phyloP scores from a whole-genome alignment of 2,888 invertebrate species.

The Isoperla grammatica region DNA sequence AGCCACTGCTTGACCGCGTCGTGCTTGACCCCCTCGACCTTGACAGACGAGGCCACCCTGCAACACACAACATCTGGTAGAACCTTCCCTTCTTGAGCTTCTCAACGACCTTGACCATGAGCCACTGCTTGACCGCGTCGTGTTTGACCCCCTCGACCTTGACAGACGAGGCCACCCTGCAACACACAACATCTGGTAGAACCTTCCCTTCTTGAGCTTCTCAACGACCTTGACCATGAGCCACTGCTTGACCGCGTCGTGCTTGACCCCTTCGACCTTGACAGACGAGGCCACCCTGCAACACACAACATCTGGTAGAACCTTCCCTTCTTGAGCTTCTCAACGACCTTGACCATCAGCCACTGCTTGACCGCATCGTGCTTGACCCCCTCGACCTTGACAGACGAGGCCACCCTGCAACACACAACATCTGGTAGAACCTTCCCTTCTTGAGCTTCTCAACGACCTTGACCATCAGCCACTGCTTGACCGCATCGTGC shows the following conservation, averaged over 20 bases:
- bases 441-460: conserved; percentile 52
- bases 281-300: conserved; percentile 31
- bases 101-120: conserved; percentile 55
- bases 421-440: conserved; percentile 53
- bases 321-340: conserved; percentile 50
- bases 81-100: conserved; percentile 50
- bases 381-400: conserved; percentile 45
- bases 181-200: conserved; percentile 51
- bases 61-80: conserved; percentile 50
- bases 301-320: conserved; percentile 52
- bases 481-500: conserved; percentile 55
- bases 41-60: conserved; percentile 33
- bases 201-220: conserved; percentile 50
- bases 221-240: conserved; percentile 56
- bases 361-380: conserved; percentile 57
- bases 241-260: conserved; percentile 56
- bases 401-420: conserved; percentile 28
- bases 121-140: conserved; percentile 56
- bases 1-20: conserved; percentile 57
- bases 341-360: conserved; percentile 55
- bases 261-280: conserved; percentile 45
- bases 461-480: conserved; percentile 56
- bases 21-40: conserved; percentile 46
- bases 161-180: conserved; percentile 32
- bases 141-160: conserved; percentile 46